Evolutionary conservation across 1,140 invertebrate species (phyloP).

Genomic region (Atta colombica): DNA sequence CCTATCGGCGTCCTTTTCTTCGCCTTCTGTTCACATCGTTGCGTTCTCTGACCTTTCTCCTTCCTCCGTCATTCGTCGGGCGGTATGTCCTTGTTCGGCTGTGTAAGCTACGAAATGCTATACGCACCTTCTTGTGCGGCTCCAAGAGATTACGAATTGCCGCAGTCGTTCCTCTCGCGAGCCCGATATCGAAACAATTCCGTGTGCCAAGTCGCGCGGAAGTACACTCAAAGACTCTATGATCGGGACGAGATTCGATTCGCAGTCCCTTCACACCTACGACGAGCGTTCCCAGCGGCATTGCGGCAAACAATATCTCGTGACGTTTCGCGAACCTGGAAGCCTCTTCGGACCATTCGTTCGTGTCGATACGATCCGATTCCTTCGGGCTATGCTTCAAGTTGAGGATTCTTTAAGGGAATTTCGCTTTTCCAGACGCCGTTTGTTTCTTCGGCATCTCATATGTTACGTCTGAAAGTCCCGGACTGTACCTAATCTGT

Average conservation of each 20-base stretch:
- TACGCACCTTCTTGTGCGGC: conserved; percentile 60
- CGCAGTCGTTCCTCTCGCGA: conserved; percentile 66
- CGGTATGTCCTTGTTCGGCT: conserved; percentile 20
- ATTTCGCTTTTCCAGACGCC: conserved; percentile 12
- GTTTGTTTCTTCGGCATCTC: conserved; percentile 20
- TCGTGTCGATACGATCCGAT: conserved; percentile 41
- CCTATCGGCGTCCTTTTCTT: not conserved
- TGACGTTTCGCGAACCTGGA: conserved; percentile 42
- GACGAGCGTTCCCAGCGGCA: conserved; percentile 47
- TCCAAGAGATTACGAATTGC: conserved; percentile 78
- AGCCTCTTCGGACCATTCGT: conserved; percentile 36
- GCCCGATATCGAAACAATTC: conserved; percentile 70
- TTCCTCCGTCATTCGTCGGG: not conserved
- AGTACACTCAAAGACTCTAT: conserved; percentile 74
- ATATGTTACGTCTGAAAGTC: conserved; percentile 1
- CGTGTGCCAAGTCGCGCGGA: conserved; percentile 70
- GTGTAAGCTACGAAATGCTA: conserved; percentile 56
- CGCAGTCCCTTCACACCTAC: not conserved
- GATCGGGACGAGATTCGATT: conserved; percentile 68
- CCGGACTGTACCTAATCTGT: not conserved
- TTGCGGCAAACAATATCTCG: conserved; percentile 63
- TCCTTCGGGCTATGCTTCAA: conserved; percentile 26
- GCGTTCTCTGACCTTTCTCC: conserved; percentile 38
- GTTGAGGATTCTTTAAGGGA: conserved; percentile 26
- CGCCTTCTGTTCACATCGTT: conserved; percentile 50